These are phyloP conservation scores for Crossocerus cetratus DNA, from an alignment of 2,888 invertebrate species.

Conservation along the genomic window DNA sequence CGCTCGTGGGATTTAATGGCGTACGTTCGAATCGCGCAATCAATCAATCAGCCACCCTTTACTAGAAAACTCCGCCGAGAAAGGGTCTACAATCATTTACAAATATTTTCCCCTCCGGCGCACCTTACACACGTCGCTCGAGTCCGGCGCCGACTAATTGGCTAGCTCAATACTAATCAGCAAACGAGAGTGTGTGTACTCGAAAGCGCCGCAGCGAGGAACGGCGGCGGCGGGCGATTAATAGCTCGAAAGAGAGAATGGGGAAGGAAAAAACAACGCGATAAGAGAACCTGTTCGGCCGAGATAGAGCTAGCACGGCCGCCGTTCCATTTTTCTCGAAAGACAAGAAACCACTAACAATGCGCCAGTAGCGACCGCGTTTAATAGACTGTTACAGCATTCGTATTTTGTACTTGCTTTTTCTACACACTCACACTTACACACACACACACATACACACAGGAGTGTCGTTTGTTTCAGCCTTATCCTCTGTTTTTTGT, in stretches of 20 bases:
- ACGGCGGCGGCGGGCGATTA: neutral
- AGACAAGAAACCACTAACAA: no score
- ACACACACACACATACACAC: neutral
- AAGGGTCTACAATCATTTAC: no score
- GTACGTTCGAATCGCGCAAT: neutral
- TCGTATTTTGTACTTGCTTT: neutral
- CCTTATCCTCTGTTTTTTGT: no score
- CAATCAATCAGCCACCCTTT: no score
- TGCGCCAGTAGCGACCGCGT: no score
- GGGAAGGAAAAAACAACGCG: neutral
- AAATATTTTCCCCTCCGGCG: no score
- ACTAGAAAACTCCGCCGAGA: no score
- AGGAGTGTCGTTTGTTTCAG: neutral
- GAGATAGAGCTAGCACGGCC: neutral
- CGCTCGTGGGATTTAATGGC: slow-evolving; percentile 5
- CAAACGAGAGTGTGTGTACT: no score
- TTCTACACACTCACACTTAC: neutral
- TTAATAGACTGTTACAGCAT: no score
- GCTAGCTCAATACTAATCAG: no score
- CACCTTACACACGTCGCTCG: no score
- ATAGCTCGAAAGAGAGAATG: neutral
- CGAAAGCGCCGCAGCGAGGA: neutral
- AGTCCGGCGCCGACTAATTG: no score
- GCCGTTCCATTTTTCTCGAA: neutral
- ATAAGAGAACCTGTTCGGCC: slow-evolving; percentile 6